Conservation (phyloP, 2,797 vertebrate genomes). For the Rhinichthys osculus region DNA sequence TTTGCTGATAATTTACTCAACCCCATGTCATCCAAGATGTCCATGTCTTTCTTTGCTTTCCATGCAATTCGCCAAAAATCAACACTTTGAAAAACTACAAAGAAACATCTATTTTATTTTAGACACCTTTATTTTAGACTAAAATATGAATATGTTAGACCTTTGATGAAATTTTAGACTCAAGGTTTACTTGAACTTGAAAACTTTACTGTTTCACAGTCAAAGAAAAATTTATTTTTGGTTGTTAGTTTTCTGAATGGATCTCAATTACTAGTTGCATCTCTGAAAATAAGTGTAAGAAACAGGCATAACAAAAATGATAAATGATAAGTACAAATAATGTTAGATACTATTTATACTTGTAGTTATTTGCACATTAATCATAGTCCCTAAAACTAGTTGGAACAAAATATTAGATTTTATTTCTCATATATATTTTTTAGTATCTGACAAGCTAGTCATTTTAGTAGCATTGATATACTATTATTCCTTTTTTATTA, state of each 20-base stretch:
- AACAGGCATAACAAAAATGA: not conserved
- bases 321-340: not conserved
- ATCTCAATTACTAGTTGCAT: not conserved
- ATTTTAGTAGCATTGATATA: no score
- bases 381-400: not conserved
- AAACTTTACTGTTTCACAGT: not conserved
- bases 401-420: not conserved
- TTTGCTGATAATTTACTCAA: no score
- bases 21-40: no score
- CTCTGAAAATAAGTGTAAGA: not conserved
- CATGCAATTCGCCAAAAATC: not conserved
- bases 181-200: not conserved
- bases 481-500: no score
- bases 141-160: not conserved
- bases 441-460: no score
- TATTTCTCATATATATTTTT: no score
- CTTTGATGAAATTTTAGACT: not conserved
- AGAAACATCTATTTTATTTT: not conserved
- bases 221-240: no score
- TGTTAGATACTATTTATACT: not conserved
- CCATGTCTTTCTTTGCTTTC: not conserved
- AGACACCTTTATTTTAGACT: not conserved
- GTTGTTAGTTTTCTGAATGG: not conserved
- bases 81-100: not conserved
- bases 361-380: not conserved